Evolutionary conservation across 2,888 invertebrate genomes (phyloP).

Genomic region (Mesopsocus fuscifrons): DNA sequence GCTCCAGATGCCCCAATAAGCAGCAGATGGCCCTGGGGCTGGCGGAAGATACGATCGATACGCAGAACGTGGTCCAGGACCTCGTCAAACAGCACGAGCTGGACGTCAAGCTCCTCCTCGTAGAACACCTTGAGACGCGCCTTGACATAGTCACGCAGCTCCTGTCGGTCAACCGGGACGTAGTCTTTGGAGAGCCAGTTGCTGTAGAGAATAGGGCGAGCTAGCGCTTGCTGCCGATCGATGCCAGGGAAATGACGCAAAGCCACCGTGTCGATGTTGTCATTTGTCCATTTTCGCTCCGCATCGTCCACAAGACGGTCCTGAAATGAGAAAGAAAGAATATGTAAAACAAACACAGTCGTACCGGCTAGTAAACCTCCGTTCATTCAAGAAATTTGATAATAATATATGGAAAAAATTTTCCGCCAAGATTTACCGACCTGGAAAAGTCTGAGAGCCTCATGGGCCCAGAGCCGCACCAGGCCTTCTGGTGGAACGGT

Average conservation of each 20-base stretch:
- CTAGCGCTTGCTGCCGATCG: conserved; percentile 66
- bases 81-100: conserved; percentile 94
- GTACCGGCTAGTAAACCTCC: too few relatives aligned
- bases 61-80: conserved; percentile 97
- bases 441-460: conserved; percentile 92
- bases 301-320: conserved; percentile 84
- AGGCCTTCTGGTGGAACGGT: conserved; percentile 80
- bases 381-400: too few relatives aligned
- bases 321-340: too few relatives aligned
- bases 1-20: conserved; percentile 98
- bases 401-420: too few relatives aligned
- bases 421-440: too few relatives aligned
- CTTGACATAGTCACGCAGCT: conserved; percentile 88
- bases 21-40: conserved; percentile 94
- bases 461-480: conserved; percentile 98
- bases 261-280: conserved; percentile 85
- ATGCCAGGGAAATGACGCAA: conserved; percentile 88
- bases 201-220: conserved; percentile 89
- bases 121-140: conserved; percentile 96
- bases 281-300: conserved; percentile 95
- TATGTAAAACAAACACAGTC: too few relatives aligned
- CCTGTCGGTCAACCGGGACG: conserved; percentile 86
- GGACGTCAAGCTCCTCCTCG: conserved; percentile 98
- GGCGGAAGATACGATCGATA: conserved; percentile 97
- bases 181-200: conserved; percentile 99